Conservation (phyloP, 2,888 invertebrate genomes). For the Philaethria dido region DNA sequence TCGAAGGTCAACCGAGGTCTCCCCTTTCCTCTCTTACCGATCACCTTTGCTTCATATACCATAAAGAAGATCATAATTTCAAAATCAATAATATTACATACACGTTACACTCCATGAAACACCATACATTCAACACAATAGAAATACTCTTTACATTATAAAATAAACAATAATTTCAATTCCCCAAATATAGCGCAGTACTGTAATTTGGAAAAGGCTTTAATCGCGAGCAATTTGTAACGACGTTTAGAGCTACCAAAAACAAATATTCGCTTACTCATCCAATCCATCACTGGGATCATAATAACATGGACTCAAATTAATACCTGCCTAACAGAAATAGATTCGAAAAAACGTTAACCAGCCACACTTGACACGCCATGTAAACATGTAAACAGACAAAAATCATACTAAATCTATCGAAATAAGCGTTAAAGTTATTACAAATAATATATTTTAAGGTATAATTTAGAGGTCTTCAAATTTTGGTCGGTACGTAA, state of each 20-base stretch:
- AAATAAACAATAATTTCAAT: constrained; percentile 14
- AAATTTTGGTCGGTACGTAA: constrained; percentile 53
- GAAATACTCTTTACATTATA: not conserved
- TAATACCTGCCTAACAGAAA: constrained; percentile 77
- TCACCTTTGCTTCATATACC: too few relatives aligned
- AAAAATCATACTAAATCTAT: not conserved
- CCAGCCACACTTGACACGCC: constrained; percentile 52
- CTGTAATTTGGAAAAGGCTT: constrained; percentile 20
- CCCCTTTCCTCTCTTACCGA: too few relatives aligned
- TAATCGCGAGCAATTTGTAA: constrained; percentile 28
- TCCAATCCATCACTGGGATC: constrained; percentile 79
- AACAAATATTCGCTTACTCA: constrained; percentile 71
- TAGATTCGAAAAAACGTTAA: constrained; percentile 61
- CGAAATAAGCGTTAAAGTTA: constrained; percentile 9
- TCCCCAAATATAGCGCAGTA: not conserved
- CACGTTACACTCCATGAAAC: not conserved
- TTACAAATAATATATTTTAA: not conserved
- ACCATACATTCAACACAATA: not conserved
- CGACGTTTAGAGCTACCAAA: constrained; percentile 51
- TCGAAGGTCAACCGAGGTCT: too few relatives aligned
- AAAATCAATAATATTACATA: too few relatives aligned
- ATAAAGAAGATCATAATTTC: too few relatives aligned
- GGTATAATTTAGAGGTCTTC: constrained; percentile 44
- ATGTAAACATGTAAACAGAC: not conserved
- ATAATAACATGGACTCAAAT: constrained; percentile 77